Conservation (phyloP, 2,888 invertebrate genomes). For the Apeira syringaria region DNA sequence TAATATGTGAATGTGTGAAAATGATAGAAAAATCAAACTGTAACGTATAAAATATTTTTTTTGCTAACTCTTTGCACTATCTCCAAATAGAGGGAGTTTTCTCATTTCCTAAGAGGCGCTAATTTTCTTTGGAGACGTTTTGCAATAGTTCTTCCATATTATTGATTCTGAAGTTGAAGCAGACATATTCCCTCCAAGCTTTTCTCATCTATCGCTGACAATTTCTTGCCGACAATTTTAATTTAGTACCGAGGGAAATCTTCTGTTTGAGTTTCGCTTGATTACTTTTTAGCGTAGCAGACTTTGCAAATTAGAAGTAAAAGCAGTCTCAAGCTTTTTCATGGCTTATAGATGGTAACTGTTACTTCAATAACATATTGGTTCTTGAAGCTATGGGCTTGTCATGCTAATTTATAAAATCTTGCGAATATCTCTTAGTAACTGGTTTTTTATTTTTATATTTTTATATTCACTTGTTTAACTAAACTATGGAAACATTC, state of each 20-base stretch:
- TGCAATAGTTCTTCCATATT: conserved; percentile 27
- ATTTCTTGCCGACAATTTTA: conserved; percentile 18
- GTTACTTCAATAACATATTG: background rate
- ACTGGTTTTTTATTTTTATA: too few relatives aligned
- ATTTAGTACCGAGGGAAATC: conserved; percentile 22
- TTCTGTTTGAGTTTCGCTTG: conserved; percentile 23
- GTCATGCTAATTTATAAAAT: too few relatives aligned
- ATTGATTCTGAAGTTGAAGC: conserved; percentile 33
- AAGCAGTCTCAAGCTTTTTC: conserved; percentile 6
- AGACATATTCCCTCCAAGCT: conserved; percentile 12
- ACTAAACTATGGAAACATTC: too few relatives aligned
- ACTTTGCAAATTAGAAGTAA: conserved; percentile 8
- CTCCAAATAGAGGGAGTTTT: conserved; percentile 36
- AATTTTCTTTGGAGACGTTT: conserved; percentile 41
- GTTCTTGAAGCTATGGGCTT: background rate
- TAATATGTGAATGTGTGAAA: too few relatives aligned
- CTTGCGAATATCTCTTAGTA: too few relatives aligned
- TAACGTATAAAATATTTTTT: conserved; percentile 27
- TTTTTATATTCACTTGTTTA: too few relatives aligned
- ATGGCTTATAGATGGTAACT: background rate
- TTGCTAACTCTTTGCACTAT: conserved; percentile 36
- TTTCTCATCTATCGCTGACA: conserved; percentile 14
- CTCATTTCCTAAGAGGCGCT: conserved; percentile 43
- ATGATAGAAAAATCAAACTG: conserved; percentile 17
- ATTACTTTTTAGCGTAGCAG: conserved; percentile 19